phyloP scores from a whole-genome alignment of 2,888 invertebrate genomes.

The Eurois occulta region DNA sequence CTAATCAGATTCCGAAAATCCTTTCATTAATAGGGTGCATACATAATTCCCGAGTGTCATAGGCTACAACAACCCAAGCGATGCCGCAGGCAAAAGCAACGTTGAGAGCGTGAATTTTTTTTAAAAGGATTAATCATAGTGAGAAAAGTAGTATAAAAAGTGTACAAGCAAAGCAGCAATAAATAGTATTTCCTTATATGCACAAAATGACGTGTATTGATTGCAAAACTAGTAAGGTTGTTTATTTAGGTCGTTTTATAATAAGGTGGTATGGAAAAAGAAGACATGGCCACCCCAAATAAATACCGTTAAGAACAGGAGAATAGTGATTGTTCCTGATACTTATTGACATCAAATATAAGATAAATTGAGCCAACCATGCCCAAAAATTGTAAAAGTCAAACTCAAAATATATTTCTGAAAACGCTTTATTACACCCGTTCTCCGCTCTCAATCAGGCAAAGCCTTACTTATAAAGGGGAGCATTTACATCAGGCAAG shows the following conservation, averaged over 20 bases:
- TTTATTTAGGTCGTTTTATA: no score
- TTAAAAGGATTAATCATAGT: not conserved
- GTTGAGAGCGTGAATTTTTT: not conserved
- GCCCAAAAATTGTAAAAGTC: not conserved
- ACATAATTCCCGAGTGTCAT: not conserved
- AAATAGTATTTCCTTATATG: not conserved
- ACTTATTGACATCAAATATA: not conserved
- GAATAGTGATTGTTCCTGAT: not conserved
- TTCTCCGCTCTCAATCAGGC: constrained; percentile 15
- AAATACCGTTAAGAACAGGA: not conserved
- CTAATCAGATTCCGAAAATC: not conserved
- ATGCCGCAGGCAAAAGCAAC: not conserved
- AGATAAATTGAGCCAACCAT: not conserved
- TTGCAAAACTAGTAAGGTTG: no score
- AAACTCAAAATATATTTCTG: not conserved
- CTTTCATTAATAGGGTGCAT: not conserved
- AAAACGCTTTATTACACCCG: not conserved
- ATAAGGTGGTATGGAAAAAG: no score
- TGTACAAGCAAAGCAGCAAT: not conserved
- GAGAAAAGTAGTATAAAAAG: not conserved
- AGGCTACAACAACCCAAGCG: not conserved
- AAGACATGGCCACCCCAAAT: not conserved
- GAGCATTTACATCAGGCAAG: constrained; percentile 57
- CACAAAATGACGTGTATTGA: no score
- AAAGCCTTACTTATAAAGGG: constrained; percentile 26